These are phyloP conservation scores for Diaphora mendica DNA, from an alignment of 2,888 invertebrate genomes.

Conservation along the genomic window DNA sequence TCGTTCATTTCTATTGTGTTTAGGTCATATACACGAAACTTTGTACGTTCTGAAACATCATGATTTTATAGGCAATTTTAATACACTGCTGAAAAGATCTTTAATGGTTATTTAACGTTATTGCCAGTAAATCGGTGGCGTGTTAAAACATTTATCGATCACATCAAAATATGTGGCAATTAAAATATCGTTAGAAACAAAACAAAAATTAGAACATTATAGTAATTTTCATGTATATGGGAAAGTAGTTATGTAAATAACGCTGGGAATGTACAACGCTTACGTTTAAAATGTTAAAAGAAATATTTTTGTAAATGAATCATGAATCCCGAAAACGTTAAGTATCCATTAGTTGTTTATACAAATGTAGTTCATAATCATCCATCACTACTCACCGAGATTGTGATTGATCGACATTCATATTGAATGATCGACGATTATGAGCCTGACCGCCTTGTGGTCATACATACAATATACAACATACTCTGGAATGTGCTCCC, in stretches of 20 bases:
- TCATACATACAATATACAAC: not conserved
- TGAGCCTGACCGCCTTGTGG: not conserved
- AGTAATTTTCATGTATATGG: not conserved
- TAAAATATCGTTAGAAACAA: slow-evolving; percentile 43
- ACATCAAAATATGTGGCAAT: slow-evolving; percentile 46
- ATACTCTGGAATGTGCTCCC: too few species aligned
- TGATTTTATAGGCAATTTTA: too few species aligned
- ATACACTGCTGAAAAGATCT: not conserved
- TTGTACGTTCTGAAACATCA: not conserved
- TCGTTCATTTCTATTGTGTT: not conserved
- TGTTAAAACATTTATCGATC: slow-evolving; percentile 27
- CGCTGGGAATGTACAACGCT: not conserved
- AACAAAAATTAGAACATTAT: not conserved
- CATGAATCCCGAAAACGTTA: not conserved
- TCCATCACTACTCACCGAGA: not conserved
- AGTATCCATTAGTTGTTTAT: not conserved
- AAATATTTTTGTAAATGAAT: not conserved
- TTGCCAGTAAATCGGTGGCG: slow-evolving; percentile 37
- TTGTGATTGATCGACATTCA: slow-evolving; percentile 1
- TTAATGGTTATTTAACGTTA: not conserved
- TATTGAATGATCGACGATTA: slow-evolving; percentile 11
- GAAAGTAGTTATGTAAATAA: not conserved
- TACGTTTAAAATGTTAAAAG: not conserved
- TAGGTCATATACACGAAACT: not conserved
- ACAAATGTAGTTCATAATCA: not conserved